Percentiles rank a stretch among this genome's conserved stretches.
Evolutionary conservation across 37 sponge, comb jelly and placozoan genomes (phyloP).

Genomic region (Chondrosia reniformis): DNA sequence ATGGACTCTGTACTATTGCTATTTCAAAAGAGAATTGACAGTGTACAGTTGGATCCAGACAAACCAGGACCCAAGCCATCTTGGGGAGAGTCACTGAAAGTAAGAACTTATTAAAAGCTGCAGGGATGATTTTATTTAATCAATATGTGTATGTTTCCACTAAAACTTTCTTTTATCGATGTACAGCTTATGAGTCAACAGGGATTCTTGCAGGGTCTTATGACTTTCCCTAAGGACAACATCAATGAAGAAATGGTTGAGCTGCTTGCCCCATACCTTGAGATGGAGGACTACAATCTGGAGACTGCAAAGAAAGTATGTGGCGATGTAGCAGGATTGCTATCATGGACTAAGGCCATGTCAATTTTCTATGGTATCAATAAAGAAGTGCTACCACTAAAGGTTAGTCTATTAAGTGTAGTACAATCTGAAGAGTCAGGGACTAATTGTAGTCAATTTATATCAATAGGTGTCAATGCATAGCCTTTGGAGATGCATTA

Average conservation of each 20-base stretch:
- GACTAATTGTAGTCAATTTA: too few relatives aligned
- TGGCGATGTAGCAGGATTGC: slow-evolving; percentile 95
- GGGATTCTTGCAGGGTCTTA: slow-evolving; percentile 74
- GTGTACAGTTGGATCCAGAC: slow-evolving; percentile 76
- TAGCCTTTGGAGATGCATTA: too few relatives aligned
- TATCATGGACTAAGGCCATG: slow-evolving; percentile 97
- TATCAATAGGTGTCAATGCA: too few relatives aligned
- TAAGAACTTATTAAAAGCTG: background rate
- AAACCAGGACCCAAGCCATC: slow-evolving; percentile 90
- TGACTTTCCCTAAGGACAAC: slow-evolving; percentile 82
- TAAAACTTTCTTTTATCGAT: background rate
- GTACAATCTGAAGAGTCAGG: background rate
- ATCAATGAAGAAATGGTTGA: slow-evolving; percentile 98
- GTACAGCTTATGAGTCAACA: slow-evolving; percentile 81
- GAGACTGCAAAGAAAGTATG: slow-evolving; percentile 97
- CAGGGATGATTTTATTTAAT: too few relatives aligned
- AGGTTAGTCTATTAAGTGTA: slow-evolving; percentile 17
- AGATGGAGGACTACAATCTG: slow-evolving; percentile 88
- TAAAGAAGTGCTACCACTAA: slow-evolving; percentile 96
- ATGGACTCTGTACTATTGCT: slow-evolving; percentile 95
- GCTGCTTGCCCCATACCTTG: slow-evolving; percentile 83
- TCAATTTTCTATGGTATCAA: slow-evolving; percentile 89
- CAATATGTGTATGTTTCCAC: background rate
- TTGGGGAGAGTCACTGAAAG: slow-evolving; percentile 92
- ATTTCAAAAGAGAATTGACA: slow-evolving; percentile 80